Conservation (phyloP, 2,888 invertebrate species). For the Isotomurus palustris region DNA sequence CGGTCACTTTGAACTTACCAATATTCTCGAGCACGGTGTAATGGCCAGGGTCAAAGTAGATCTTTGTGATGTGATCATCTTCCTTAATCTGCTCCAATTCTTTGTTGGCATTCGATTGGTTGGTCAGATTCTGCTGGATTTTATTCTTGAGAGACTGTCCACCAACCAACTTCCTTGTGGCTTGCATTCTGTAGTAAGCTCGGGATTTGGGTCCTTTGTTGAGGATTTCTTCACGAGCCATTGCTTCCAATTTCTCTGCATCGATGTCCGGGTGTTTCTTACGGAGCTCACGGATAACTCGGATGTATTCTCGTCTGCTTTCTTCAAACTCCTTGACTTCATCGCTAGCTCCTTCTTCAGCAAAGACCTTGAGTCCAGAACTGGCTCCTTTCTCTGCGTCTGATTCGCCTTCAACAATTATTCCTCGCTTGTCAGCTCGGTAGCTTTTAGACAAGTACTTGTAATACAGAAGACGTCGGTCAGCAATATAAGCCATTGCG, state of each 20-base stretch:
- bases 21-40: constrained; percentile 99
- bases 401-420: constrained; percentile 80
- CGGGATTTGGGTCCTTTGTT: constrained; percentile 91
- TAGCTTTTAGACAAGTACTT: constrained; percentile 85
- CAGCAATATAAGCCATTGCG: constrained; percentile 92
- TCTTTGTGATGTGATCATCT: constrained; percentile 62
- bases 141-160: constrained; percentile 85
- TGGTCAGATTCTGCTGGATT: constrained; percentile 78
- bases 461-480: constrained; percentile 76
- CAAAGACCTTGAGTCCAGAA: constrained; percentile 54
- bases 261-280: constrained; percentile 87
- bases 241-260: constrained; percentile 82
- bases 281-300: constrained; percentile 80
- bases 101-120: constrained; percentile 73
- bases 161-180: constrained; percentile 87
- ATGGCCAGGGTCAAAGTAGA: constrained; percentile 93
- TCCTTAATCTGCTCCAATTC: constrained; percentile 59
- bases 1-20: constrained; percentile 85
- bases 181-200: constrained; percentile 93
- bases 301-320: constrained; percentile 87
- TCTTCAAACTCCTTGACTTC: constrained; percentile 73
- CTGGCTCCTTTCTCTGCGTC: constrained; percentile 57
- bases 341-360: constrained; percentile 60
- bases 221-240: constrained; percentile 87
- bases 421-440: constrained; percentile 81